A percentile compares a stretch with the other conserved stretches of the same genome.
phyloP scores from a whole-genome alignment of 2,888 invertebrate genomes.

The Pollenia amentaria region DNA sequence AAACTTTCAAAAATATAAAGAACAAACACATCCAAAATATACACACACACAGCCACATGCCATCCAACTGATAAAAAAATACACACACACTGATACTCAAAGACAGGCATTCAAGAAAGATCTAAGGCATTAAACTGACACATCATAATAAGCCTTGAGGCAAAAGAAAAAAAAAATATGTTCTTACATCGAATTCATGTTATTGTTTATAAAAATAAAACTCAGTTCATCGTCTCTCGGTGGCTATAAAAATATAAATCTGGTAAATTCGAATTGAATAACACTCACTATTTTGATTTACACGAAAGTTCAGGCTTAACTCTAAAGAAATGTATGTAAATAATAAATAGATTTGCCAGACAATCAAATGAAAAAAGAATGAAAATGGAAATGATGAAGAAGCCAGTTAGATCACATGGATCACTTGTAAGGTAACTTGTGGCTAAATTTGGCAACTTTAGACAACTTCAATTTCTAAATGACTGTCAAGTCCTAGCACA shows the following conservation, averaged over 20 bases:
- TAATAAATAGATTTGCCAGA: constrained; percentile 28
- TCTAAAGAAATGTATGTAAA: constrained; percentile 19
- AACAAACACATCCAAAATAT: constrained; percentile 22
- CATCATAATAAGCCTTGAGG: constrained; percentile 63
- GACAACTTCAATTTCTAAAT: constrained; percentile 17
- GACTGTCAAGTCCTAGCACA: neutral
- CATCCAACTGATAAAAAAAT: constrained; percentile 15
- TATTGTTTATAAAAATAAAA: neutral
- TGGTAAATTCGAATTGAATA: constrained; percentile 30
- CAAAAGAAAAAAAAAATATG: constrained; percentile 52
- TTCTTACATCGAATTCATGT: constrained; percentile 42
- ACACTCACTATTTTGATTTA: neutral
- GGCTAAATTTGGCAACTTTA: neutral
- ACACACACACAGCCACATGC: neutral
- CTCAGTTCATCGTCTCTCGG: neutral
- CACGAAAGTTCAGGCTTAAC: neutral
- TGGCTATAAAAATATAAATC: constrained; percentile 33
- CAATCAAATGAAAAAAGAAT: constrained; percentile 13
- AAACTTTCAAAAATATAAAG: constrained; percentile 61
- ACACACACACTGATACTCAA: constrained; percentile 5
- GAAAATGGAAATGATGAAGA: neutral
- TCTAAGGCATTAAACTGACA: constrained; percentile 64
- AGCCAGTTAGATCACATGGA: neutral
- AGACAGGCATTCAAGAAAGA: constrained; percentile 44
- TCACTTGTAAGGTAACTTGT: constrained; percentile 1